Base-by-base conservation (phyloP, 1,140 invertebrate genomes). In the Lasioglossum albipes region DNA sequence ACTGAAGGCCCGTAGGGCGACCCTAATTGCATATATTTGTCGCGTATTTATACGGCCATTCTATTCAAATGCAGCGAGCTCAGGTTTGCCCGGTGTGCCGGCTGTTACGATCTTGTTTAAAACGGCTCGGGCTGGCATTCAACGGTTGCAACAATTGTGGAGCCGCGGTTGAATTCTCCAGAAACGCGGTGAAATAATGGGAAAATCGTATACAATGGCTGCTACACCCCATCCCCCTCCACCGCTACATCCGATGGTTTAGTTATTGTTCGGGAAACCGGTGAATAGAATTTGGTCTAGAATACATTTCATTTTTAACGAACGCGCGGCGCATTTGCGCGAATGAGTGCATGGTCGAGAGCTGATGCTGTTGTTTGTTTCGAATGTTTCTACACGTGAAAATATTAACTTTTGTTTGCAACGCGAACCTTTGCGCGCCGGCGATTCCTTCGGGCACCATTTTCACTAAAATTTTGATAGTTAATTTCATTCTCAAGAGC, bases 21-120 rank as follows among this genome's bases (percentile, higher is more conserved):
- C 12, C 22, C 75, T 76, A 61, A 70, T 68, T 76, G 66, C 75
- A 76, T 76, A 76, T 69, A 76, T 76, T 76, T 76, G 64, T 76
- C 74, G 64, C 74, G 65, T 76, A 76, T 76, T 76, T 70, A 76
- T 69, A 76, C 9, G 36, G 36, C 41, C 52, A 69, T 76, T 76
- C 66, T 69, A 76, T 76, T 76, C 66, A 69, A 76, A 76, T 69
- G 54, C 54, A 31, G 16, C 49, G 67, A 45, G 13, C 22, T 27
- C 45, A 27, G 54, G 27, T 27, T 52, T 3, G 36, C 65, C 16
- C 27, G 49, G 65, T 0, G 4, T 49, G 36, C 31, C 10, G 7
- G n/a, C 64, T 20, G 74, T 65, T 75, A 22, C 31, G 41, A 16
- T 68, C 16, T 27, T 49, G 65, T 68, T 68, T 59, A 59, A 76